Conservation (phyloP, 2,888 invertebrate species). For the Parnassius orleans region DNA sequence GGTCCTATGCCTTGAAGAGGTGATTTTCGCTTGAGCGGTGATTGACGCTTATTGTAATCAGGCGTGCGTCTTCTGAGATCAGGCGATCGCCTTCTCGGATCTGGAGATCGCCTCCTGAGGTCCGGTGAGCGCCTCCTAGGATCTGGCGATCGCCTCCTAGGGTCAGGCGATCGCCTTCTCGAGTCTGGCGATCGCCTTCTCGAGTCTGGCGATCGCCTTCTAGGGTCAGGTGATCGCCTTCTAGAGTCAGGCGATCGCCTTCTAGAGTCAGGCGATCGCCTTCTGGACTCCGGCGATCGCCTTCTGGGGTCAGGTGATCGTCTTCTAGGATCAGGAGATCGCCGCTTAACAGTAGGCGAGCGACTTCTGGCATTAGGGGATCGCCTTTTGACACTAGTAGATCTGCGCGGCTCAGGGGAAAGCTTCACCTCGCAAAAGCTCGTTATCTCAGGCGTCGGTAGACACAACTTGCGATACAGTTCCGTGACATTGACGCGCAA, state of each 20-base stretch:
- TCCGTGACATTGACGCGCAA: conserved; percentile 84
- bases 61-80: conserved; percentile 21
- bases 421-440: conserved; percentile 7
- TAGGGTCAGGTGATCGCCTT: conserved; percentile 19
- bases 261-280: conserved; percentile 23
- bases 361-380: conserved; percentile 18
- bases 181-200: conserved; percentile 25
- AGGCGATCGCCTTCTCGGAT: conserved; percentile 23
- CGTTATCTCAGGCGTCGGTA: conserved; percentile 53
- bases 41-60: conserved; percentile 30
- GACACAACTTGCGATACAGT: conserved; percentile 83
- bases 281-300: neutral
- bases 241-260: conserved; percentile 24
- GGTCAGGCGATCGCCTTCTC: conserved; percentile 24
- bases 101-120: conserved; percentile 22
- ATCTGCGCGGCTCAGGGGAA: neutral
- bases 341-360: conserved; percentile 1
- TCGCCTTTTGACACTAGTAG: conserved; percentile 15
- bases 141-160: no score
- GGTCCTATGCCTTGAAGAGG: conserved; percentile 22
- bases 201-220: conserved; percentile 8
- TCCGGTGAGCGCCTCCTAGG: neutral
- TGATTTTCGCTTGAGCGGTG: conserved; percentile 32
- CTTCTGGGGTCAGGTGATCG: conserved; percentile 6
- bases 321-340: conserved; percentile 18